These are phyloP conservation scores for Lucifuga dentata DNA, from an alignment of 2,113 vertebrate genomes.

Conservation along the genomic window DNA sequence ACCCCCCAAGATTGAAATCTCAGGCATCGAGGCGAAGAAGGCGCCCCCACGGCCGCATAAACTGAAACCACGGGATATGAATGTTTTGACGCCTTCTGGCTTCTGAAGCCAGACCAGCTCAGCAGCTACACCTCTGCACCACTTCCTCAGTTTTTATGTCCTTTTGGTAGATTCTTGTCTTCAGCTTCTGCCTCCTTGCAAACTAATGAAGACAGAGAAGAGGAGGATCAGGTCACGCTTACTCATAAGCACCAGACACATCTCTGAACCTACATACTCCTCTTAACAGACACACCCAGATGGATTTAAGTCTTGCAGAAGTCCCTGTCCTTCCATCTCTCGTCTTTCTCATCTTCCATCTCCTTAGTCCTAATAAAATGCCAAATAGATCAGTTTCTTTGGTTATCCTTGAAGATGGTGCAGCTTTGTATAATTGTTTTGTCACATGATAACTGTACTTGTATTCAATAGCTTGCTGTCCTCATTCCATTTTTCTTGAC, in stretches of 20 bases:
- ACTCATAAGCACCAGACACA: conserved; percentile 20
- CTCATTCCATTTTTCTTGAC: conserved; percentile 17
- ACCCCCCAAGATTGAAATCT: conserved; percentile 89
- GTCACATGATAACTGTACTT: conserved; percentile 13
- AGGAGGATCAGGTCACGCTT: conserved; percentile 31
- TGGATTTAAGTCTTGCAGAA: not conserved
- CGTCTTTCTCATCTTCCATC: not conserved
- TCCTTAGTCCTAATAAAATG: conserved; percentile 42
- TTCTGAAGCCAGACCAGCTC: conserved; percentile 69
- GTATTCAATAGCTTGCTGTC: conserved; percentile 21
- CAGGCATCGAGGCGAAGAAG: conserved; percentile 82
- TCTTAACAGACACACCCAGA: not conserved
- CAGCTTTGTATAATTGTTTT: conserved; percentile 24
- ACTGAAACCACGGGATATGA: conserved; percentile 85
- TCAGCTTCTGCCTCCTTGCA: conserved; percentile 12
- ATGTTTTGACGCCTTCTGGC: conserved; percentile 83
- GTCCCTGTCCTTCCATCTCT: not conserved
- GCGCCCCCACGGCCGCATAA: conserved; percentile 84
- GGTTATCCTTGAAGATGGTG: conserved; percentile 17
- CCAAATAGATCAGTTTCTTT: conserved; percentile 18
- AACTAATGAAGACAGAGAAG: conserved; percentile 18
- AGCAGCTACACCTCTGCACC: not conserved
- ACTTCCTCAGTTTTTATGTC: conserved; percentile 20
- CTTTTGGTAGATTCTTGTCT: conserved; percentile 4
- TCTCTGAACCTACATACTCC: conserved; percentile 6